phyloP scores from a whole-genome alignment of 2,797 vertebrate genomes.

The Sebastes variabilis region DNA sequence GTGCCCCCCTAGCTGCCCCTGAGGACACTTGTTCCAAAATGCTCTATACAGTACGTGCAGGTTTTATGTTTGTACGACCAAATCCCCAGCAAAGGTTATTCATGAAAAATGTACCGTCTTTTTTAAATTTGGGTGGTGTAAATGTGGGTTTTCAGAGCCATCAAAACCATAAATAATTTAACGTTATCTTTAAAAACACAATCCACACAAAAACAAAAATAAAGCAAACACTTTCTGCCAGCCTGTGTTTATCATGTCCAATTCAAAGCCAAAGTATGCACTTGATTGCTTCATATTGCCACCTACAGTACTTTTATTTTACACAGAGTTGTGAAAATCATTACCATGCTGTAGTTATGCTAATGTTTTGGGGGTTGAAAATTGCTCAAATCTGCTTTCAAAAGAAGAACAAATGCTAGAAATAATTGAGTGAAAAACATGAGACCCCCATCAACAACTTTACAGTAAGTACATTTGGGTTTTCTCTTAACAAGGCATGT shows the following conservation, averaged over 20 bases:
- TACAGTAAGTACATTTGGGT: conserved; percentile 30
- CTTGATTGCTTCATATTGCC: conserved; percentile 54
- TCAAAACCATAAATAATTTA: conserved; percentile 31
- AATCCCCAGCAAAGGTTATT: background rate
- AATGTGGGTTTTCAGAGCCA: background rate
- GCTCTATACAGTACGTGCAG: background rate
- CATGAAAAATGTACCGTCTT: background rate
- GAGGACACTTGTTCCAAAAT: background rate
- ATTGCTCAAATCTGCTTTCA: conserved; percentile 41
- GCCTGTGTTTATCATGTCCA: conserved; percentile 54
- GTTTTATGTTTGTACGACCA: background rate
- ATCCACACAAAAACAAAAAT: background rate
- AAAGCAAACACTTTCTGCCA: conserved; percentile 6
- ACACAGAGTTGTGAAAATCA: conserved; percentile 44
- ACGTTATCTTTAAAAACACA: conserved; percentile 33
- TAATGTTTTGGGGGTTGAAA: conserved; percentile 50
- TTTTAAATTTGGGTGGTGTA: background rate
- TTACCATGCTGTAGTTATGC: conserved; percentile 50
- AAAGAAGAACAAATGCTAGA: conserved; percentile 5
- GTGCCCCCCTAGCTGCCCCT: background rate
- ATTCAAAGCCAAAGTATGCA: conserved; percentile 45
- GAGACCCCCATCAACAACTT: conserved; percentile 34
- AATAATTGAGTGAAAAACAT: conserved; percentile 44
- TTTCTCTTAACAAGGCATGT: conserved; percentile 27
- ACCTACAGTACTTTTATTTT: conserved; percentile 50